Base-by-base conservation (phyloP, 37 sponge, comb jelly and placozoan genomes). In the Mnemiopsis leidyi region DNA sequence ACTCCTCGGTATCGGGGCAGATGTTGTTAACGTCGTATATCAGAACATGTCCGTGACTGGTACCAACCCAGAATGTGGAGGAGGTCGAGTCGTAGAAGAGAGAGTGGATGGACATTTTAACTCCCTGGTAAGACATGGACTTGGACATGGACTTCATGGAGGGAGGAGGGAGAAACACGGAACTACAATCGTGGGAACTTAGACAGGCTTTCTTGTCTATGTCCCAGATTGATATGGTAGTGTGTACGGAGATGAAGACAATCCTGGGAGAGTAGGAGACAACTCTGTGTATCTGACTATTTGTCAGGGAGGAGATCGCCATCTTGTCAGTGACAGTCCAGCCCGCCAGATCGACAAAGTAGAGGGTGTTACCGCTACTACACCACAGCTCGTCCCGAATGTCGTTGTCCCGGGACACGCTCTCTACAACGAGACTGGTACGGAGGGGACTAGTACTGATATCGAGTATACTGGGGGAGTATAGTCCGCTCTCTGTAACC, bases 381-480 rank as follows among this genome's bases (percentile, higher is more conserved):
- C 90, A 85, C 90, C 90, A 85, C 61, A 85, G 2, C 48, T 85
- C 90, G n/a, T 85, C 90, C 79, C 20, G 20, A 5, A 77, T 18
- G 7, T 36, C 32, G 79, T 32, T 20, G 36, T 34, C 36, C 24
- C 90, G 40, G 3, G 16, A 18, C 24, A 85, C 90, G 0, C 90
- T 37, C 3, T 3, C 3, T 18, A 85, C 90, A 0, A 85, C 90
- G 23, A 38, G n/a, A 13, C 38, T 61, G 29, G 90, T 40, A 0
- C 90, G 23, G 29, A 85, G 24, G 9, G 90, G 90, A 40, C 61
- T 40, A 23, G 90, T 85, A 5, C 90, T 37, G 36, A 85, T 26
- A 26, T 85, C 90, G 29, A 85, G 90, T 29, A 85, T 85, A 85
- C 90, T 85, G 36, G 90, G 90, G 0, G 90, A 85, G 61, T 85